Conservation (phyloP, 2,113 vertebrate species). For the Zingel zingel region DNA sequence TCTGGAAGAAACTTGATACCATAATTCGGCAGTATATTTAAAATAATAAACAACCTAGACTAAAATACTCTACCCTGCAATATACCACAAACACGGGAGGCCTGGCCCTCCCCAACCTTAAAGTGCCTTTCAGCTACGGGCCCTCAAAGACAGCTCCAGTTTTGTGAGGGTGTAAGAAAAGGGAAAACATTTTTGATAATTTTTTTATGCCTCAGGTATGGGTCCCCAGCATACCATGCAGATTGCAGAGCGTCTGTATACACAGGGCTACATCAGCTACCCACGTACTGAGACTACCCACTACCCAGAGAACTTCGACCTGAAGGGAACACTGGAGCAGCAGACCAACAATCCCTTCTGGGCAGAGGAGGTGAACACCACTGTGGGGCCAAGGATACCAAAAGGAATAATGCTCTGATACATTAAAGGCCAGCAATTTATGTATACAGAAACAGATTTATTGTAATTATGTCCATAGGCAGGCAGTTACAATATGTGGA, state of each 20-base stretch:
- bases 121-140: too few relatives aligned
- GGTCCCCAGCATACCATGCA: conserved; percentile 97
- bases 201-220: conserved; percentile 87
- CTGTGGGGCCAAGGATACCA: background rate
- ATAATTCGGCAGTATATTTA: too few relatives aligned
- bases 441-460: background rate
- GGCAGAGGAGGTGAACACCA: conserved; percentile 89
- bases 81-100: too few relatives aligned
- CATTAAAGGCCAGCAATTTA: background rate
- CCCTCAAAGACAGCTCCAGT: background rate
- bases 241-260: conserved; percentile 96
- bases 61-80: too few relatives aligned
- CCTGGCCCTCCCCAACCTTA: too few relatives aligned
- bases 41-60: too few relatives aligned
- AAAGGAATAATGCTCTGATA: background rate
- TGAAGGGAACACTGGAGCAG: conserved; percentile 92
- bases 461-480: background rate
- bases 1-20: too few relatives aligned
- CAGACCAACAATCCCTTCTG: conserved; percentile 92
- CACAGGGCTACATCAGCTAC: conserved; percentile 98
- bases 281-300: conserved; percentile 98
- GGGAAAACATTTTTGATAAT: background rate
- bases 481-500: background rate
- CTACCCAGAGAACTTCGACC: conserved; percentile 96
- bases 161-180: background rate